Conservation (phyloP, 1,140 invertebrate genomes). For the Plectrocnemia conspersa region DNA sequence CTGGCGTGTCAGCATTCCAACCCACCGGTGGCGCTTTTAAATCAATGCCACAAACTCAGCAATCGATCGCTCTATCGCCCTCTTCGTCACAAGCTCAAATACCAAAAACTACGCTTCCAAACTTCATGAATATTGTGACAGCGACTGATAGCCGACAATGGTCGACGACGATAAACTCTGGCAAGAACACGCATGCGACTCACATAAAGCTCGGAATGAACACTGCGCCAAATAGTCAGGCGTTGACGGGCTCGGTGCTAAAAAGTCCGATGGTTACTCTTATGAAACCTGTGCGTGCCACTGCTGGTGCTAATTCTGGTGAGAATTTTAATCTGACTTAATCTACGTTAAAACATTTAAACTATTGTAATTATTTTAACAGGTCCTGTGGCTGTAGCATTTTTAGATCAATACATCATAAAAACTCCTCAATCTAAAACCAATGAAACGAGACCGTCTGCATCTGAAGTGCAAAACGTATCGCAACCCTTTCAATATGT, state of each 20-base stretch:
- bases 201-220: conserved; percentile 27
- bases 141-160: conserved; percentile 32
- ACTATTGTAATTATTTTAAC: background rate
- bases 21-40: conserved; percentile 84
- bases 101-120: conserved; percentile 6
- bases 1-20: conserved; percentile 76
- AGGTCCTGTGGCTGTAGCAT: conserved; percentile 31
- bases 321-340: background rate
- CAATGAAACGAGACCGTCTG: conserved; percentile 16
- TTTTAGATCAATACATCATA: conserved; percentile 28
- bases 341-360: background rate
- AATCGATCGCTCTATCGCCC: conserved; percentile 18
- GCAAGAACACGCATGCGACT: conserved; percentile 13
- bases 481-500: conserved; percentile 41
- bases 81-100: conserved; percentile 18
- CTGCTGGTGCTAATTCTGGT: conserved; percentile 21
- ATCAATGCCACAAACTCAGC: conserved; percentile 63
- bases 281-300: conserved; percentile 29
- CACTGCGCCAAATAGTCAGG: conserved; percentile 15
- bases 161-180: conserved; percentile 22
- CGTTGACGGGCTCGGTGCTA: conserved; percentile 21
- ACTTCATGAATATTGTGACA: conserved; percentile 35
- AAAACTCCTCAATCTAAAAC: conserved; percentile 24
- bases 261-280: conserved; percentile 33
- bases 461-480: conserved; percentile 26